These are phyloP conservation scores for Agrochola lychnidis DNA, from an alignment of 2,888 invertebrate genomes.

Conservation along the genomic window DNA sequence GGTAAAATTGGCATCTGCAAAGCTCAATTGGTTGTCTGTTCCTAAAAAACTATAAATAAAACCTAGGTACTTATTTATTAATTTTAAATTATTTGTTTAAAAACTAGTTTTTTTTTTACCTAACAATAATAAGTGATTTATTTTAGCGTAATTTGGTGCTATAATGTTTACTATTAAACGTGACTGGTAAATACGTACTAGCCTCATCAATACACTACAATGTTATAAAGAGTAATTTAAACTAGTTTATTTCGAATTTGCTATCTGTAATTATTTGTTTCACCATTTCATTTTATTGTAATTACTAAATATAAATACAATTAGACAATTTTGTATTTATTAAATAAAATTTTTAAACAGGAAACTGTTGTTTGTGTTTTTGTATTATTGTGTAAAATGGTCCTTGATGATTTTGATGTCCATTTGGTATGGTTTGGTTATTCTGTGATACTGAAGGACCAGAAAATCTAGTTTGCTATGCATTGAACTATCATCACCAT, in stretches of 20 bases:
- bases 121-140: conserved; percentile 14
- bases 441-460: not conserved
- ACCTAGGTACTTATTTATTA: conserved; percentile 54
- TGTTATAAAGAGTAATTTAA: not conserved
- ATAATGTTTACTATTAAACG: conserved; percentile 7
- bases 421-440: not conserved
- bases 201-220: not conserved
- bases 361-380: conserved; percentile 9
- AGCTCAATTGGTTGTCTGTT: conserved; percentile 51
- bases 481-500: no score
- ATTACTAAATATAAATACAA: conserved; percentile 21
- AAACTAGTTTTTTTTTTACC: conserved; percentile 22
- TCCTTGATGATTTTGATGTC: not conserved
- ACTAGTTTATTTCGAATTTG: conserved; percentile 15
- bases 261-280: not conserved
- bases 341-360: conserved; percentile 35
- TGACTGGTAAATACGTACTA: not conserved
- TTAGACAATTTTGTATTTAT: conserved; percentile 49
- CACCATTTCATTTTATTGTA: not conserved
- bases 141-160: conserved; percentile 48
- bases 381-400: not conserved
- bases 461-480: not conserved
- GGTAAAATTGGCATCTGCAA: conserved; percentile 23
- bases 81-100: conserved; percentile 38
- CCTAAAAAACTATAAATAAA: conserved; percentile 44